Conservation (phyloP, 2,888 invertebrate genomes). For the Apodemia mormo region DNA sequence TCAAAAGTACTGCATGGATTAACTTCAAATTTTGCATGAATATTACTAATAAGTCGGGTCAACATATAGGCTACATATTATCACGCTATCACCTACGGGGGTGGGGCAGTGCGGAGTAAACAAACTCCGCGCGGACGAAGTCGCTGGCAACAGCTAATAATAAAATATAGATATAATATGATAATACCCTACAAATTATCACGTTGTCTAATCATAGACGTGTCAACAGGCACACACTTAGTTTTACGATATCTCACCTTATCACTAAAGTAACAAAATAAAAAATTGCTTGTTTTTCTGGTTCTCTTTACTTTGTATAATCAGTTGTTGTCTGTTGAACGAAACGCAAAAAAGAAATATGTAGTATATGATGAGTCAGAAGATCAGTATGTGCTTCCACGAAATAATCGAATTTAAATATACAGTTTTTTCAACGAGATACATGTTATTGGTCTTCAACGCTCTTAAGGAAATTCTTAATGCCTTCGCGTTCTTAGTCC, state of each 20-base stretch:
- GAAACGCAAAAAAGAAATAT: slow-evolving; percentile 38
- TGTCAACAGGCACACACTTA: neutral
- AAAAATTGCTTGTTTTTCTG: neutral
- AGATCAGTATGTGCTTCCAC: slow-evolving; percentile 37
- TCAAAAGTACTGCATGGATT: too few species aligned
- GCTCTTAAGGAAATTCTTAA: neutral
- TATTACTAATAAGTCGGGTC: too few species aligned
- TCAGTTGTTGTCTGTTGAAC: slow-evolving; percentile 38
- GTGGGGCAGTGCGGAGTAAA: too few species aligned
- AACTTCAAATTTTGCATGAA: too few species aligned
- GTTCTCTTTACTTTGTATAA: slow-evolving; percentile 29
- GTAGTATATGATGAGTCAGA: slow-evolving; percentile 38
- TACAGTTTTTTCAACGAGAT: neutral
- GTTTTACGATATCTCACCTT: neutral
- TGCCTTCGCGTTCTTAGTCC: neutral
- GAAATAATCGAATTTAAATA: slow-evolving; percentile 24
- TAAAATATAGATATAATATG: too few species aligned
- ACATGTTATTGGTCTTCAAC: neutral
- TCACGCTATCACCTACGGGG: too few species aligned
- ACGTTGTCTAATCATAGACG: neutral
- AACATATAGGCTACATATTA: too few species aligned
- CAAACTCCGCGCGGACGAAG: too few species aligned
- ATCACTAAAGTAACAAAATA: neutral
- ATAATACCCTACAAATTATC: neutral
- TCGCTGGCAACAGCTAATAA: too few species aligned